Conservation (phyloP, 2,113 vertebrate genomes). For the Brachypteracias leptosomus region DNA sequence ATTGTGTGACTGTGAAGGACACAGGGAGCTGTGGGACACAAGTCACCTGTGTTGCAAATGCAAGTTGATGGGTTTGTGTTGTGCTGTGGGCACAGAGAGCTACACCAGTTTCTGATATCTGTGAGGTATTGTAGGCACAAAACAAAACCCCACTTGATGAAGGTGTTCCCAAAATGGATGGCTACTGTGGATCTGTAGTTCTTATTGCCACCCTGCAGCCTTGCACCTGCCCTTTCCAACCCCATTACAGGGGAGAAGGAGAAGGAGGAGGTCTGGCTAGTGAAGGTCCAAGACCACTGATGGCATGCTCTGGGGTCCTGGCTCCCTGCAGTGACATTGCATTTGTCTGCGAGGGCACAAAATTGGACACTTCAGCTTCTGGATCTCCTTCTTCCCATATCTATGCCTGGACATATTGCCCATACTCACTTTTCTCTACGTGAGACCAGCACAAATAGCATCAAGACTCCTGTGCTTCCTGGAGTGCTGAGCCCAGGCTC, state of each 20-base stretch:
- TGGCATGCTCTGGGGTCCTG: neutral
- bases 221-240: neutral
- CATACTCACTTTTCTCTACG: neutral
- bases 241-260: rapidly evolving
- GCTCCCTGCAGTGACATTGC: neutral
- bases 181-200: neutral
- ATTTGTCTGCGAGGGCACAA: neutral
- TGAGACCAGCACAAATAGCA: neutral
- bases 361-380: neutral
- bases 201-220: neutral
- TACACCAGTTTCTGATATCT: neutral
- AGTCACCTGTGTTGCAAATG: neutral
- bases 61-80: neutral
- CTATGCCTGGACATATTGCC: neutral
- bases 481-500: neutral
- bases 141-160: neutral
- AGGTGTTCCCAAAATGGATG: neutral
- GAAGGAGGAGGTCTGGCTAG: neutral
- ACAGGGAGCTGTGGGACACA: neutral
- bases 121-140: neutral
- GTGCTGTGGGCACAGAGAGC: neutral
- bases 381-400: neutral
- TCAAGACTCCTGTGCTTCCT: neutral
- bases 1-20: neutral
- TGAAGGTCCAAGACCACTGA: neutral